Percentiles rank a stretch among this genome's conserved stretches.
Conservation (phyloP, 2,113 vertebrate species). For the Nettapus auritus region DNA sequence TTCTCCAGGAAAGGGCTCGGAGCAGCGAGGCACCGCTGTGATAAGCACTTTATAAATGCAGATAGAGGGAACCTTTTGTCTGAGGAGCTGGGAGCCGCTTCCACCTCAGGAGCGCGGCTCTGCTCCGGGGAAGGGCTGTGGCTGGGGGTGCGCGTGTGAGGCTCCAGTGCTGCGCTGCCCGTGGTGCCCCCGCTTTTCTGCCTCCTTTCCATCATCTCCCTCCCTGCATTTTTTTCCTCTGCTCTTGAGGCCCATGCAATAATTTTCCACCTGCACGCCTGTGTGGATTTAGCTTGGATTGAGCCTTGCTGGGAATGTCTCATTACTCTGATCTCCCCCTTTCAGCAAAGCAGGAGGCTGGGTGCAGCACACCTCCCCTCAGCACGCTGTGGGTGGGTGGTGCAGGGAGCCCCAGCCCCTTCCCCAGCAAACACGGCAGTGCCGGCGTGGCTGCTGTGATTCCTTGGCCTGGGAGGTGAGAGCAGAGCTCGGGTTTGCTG, state of each 20-base stretch:
- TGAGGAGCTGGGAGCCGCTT: background rate
- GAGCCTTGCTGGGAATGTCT: background rate
- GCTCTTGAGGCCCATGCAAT: background rate
- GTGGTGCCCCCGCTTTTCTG: background rate
- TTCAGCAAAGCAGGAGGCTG: background rate
- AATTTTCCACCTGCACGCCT: background rate
- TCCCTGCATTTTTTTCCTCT: rapidly evolving
- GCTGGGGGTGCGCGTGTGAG: background rate
- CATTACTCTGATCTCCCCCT: background rate
- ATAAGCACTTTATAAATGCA: constrained; percentile 19
- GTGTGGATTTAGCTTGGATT: background rate
- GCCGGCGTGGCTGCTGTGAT: background rate
- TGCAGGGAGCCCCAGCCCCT: no score
- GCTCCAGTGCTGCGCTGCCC: background rate
- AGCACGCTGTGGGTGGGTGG: rapidly evolving
- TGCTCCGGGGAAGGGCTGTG: background rate
- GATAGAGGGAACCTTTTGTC: constrained; percentile 22
- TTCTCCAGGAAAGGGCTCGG: constrained; percentile 44
- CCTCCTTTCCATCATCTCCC: background rate
- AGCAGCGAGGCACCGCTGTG: constrained; percentile 4
- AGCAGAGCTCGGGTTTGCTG: background rate
- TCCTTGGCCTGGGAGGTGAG: background rate
- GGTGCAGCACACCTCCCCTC: rapidly evolving
- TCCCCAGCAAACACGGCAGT: background rate
- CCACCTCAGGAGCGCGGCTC: background rate